Evolutionary conservation across 1,140 invertebrate species (phyloP), one percentile per base, ranked within the genome.

Genomic region (Aphaenogaster ashmeadi): DNA sequence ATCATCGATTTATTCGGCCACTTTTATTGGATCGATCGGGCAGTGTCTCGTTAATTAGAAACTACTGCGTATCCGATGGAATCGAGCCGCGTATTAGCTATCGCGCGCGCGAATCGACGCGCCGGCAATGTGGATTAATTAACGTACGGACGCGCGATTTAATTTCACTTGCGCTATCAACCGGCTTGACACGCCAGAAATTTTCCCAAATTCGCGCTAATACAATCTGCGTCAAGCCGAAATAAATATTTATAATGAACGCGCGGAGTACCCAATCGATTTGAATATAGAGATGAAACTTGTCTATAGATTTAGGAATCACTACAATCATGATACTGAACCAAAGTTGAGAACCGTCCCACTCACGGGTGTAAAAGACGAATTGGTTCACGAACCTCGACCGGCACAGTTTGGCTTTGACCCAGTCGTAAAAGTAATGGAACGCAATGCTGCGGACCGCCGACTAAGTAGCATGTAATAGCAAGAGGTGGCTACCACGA

Each of bases 381-480:
- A 93, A 92, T 93, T 91, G 91, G 90, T 92, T 88, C 89, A 83
- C 90, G 90, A 91, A 91, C 92, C 91, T 93, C 91, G 89, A 91
- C 90, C 87, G 50, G 18, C 75, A 92, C 87, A 92, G 67, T 92
- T 94, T 92, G 92, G 93, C 91, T 93, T 93, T 92, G 91, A 91
- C 92, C 91, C 87, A 92, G 94, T 93, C 91, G 93, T 94, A 94
- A 95, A 95, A 94, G 94, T 94, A 94, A 95, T 94, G 91, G 90
- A 93, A 93, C 91, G 88, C 90, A 79, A 89, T 91, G 91, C 90
- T 89, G 85, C 85, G 80, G 91, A 89, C 90, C 91, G 92, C 91
- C 92, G 91, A 89, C 90, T 94, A 94, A 95, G 94, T 94, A 92
- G 93, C 94, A 93, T 93, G 94, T 94, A 94, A 94, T 92, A 92